phyloP scores from a whole-genome alignment of 2,797 vertebrate genomes.

The Amblyraja radiata region DNA sequence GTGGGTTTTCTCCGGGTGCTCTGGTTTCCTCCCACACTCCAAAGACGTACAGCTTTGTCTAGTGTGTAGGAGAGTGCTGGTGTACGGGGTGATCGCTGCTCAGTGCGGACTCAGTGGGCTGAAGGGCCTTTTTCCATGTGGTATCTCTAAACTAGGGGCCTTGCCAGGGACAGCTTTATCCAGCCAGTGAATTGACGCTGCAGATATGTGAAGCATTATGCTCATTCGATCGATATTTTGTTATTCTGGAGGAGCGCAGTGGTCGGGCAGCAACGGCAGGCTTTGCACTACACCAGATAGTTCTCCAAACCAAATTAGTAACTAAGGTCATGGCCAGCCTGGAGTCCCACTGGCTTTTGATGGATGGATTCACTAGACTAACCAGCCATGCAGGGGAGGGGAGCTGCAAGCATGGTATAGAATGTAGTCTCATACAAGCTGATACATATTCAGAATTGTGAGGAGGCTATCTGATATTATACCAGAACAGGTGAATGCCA shows the following conservation, averaged over 20 bases:
- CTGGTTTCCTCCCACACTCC: no score
- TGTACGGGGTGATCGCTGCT: no score
- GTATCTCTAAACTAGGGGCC: background rate
- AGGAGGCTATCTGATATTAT: conserved; percentile 40
- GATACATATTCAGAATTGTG: conserved; percentile 39
- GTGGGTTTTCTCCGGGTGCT: no score
- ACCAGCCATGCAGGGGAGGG: background rate
- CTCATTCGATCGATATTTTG: background rate
- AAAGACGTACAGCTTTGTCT: no score
- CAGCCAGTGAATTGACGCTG: background rate
- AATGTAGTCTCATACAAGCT: conserved; percentile 8
- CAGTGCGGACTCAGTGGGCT: no score
- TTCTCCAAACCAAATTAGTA: conserved; percentile 19
- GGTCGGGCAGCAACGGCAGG: background rate
- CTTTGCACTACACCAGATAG: background rate
- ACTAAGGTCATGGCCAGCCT: background rate
- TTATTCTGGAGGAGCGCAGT: background rate
- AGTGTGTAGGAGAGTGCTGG: no score
- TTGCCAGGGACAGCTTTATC: background rate
- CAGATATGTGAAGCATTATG: background rate
- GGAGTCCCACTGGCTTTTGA: conserved; percentile 13
- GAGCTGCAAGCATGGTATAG: background rate
- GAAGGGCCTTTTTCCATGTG: no score
- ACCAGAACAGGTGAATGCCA: conserved; percentile 45
- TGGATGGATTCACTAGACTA: background rate